phyloP scores from a whole-genome alignment of 2,888 invertebrate genomes.

The Onchidella celtica region DNA sequence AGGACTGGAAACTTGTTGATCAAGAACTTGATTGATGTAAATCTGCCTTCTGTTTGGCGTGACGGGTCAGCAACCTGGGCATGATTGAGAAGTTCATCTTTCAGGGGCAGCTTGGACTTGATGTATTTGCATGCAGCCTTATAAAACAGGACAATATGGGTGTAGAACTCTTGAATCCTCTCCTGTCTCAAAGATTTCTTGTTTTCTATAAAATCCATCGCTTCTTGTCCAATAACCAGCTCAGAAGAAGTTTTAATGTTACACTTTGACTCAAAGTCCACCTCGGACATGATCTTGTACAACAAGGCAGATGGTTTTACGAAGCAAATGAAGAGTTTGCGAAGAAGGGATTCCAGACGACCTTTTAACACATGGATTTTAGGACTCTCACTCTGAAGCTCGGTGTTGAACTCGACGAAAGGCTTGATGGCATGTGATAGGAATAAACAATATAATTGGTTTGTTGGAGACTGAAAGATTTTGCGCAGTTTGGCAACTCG shows the following conservation, averaged over 20 bases:
- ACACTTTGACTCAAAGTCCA: background rate
- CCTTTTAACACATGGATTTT: background rate
- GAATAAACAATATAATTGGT: slow-evolving; percentile 18
- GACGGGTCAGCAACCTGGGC: slow-evolving; percentile 53
- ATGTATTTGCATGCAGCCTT: background rate
- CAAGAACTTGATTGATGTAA: slow-evolving; percentile 45
- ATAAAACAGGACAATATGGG: background rate
- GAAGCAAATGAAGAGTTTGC: slow-evolving; percentile 1
- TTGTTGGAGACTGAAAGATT: slow-evolving; percentile 18
- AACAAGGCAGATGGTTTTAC: slow-evolving; percentile 8
- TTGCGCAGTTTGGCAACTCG: background rate
- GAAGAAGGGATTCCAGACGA: background rate
- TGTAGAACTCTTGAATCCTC: background rate
- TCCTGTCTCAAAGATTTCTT: background rate
- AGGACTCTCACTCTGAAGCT: slow-evolving; percentile 29
- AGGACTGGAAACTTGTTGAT: slow-evolving; percentile 50
- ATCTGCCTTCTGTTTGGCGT: slow-evolving; percentile 21
- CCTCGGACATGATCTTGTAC: background rate
- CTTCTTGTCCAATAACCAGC: slow-evolving; percentile 11
- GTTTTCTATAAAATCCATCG: slow-evolving; percentile 1
- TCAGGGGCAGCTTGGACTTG: slow-evolving; percentile 50
- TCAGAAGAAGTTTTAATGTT: slow-evolving; percentile 6
- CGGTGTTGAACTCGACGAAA: slow-evolving; percentile 19
- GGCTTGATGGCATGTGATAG: background rate
- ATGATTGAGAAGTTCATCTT: slow-evolving; percentile 52